These are phyloP conservation scores for Vanacampus margaritifer DNA, from an alignment of 2,113 vertebrate species.

Conservation along the genomic window DNA sequence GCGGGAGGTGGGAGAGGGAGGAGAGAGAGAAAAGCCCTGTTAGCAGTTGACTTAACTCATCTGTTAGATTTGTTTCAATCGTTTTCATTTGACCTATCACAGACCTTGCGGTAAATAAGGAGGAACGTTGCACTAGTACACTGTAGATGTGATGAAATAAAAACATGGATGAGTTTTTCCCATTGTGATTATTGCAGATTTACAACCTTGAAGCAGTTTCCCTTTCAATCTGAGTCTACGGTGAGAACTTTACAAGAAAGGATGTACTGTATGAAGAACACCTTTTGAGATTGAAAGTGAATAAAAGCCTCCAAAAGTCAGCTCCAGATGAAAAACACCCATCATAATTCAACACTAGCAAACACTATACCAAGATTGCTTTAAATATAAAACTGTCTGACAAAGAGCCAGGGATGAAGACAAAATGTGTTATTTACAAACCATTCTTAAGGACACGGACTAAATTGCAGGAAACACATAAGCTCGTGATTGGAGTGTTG, in stretches of 20 bases:
- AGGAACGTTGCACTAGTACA: background rate
- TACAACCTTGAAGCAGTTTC: background rate
- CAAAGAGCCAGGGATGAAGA: background rate
- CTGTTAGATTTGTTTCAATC: constrained; percentile 4
- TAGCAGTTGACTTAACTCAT: background rate
- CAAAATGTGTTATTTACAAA: background rate
- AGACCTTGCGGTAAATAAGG: background rate
- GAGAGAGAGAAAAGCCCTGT: background rate
- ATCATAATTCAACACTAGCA: background rate
- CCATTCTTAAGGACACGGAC: background rate
- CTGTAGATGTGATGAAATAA: background rate
- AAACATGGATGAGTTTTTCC: background rate
- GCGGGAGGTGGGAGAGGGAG: background rate
- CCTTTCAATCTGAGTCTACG: background rate
- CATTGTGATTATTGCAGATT: background rate
- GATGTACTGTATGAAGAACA: background rate
- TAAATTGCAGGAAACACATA: background rate
- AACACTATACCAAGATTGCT: background rate
- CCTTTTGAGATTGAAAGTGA: background rate
- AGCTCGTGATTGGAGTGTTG: background rate
- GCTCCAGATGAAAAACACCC: background rate
- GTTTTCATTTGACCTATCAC: constrained; percentile 1
- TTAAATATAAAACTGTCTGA: background rate
- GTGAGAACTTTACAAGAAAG: background rate
- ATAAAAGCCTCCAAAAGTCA: background rate